Evolutionary conservation across 2,888 invertebrate species (phyloP).

Genomic region (Hipparchia semele): DNA sequence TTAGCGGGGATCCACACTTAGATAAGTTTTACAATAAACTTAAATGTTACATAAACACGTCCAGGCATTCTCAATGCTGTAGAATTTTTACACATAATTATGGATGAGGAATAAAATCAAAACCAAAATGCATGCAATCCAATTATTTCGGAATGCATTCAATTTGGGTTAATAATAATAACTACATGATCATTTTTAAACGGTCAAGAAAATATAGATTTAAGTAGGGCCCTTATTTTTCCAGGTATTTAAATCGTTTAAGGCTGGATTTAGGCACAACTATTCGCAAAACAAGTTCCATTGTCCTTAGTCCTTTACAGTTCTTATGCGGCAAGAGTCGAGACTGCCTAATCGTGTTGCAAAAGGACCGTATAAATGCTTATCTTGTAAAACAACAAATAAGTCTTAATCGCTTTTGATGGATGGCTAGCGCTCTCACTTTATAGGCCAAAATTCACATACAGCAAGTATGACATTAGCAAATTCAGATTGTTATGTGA

Average conservation of each 20-base stretch:
- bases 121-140: slow-evolving; percentile 67
- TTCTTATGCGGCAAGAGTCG: no score
- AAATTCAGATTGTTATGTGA: no score
- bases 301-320: no score
- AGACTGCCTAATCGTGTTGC: no score
- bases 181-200: slow-evolving; percentile 44
- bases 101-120: slow-evolving; percentile 37
- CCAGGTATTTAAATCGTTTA: background rate
- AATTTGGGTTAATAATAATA: slow-evolving; percentile 53
- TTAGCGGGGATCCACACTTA: slow-evolving; percentile 60
- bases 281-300: no score
- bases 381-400: no score
- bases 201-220: slow-evolving; percentile 56
- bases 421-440: no score
- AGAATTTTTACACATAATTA: slow-evolving; percentile 54
- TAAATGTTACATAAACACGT: slow-evolving; percentile 55
- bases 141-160: slow-evolving; percentile 51
- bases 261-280: no score
- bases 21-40: slow-evolving; percentile 55
- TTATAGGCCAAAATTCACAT: no score
- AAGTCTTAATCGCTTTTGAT: no score
- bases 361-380: no score
- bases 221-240: slow-evolving; percentile 14
- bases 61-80: slow-evolving; percentile 72
- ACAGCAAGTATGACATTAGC: no score